phyloP scores from a whole-genome alignment of 2,797 vertebrate species.

The Eupleurogrammus muticus region DNA sequence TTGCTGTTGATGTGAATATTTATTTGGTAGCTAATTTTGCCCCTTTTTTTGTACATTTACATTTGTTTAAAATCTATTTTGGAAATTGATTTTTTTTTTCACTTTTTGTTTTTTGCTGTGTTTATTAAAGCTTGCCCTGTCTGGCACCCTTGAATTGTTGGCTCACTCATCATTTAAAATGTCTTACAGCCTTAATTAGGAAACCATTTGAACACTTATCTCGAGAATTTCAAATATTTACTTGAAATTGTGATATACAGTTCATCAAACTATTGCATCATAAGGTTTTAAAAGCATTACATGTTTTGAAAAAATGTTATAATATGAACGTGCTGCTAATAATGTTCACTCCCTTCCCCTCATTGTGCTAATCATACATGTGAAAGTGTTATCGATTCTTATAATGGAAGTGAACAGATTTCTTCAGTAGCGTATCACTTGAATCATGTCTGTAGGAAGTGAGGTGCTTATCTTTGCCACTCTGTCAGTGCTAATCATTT shows the following conservation, averaged over 20 bases:
- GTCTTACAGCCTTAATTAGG: too few relatives aligned
- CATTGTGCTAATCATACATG: conserved; percentile 7
- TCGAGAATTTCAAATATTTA: background rate
- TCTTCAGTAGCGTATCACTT: conserved; percentile 31
- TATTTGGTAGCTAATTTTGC: conserved; percentile 78
- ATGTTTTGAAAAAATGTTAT: background rate
- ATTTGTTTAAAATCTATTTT: conserved; percentile 81
- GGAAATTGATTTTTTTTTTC: conserved; percentile 52
- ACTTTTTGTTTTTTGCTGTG: conserved; percentile 64
- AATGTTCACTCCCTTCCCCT: background rate
- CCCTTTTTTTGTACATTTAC: conserved; percentile 68
- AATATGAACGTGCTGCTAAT: background rate
- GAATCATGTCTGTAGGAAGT: conserved; percentile 46
- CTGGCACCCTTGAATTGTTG: conserved; percentile 61
- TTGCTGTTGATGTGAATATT: conserved; percentile 85
- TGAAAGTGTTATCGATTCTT: background rate
- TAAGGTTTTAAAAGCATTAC: background rate
- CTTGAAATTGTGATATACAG: background rate
- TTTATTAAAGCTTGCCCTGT: conserved; percentile 85
- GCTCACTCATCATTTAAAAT: conserved; percentile 17
- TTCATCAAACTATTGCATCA: background rate
- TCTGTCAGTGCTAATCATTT: conserved; percentile 58
- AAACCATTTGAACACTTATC: background rate
- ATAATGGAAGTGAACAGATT: conserved; percentile 25
- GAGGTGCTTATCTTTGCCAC: conserved; percentile 46